These are phyloP conservation scores for Drosophila persimilis DNA, from an alignment of 1,140 invertebrate genomes.

Conservation along the genomic window DNA sequence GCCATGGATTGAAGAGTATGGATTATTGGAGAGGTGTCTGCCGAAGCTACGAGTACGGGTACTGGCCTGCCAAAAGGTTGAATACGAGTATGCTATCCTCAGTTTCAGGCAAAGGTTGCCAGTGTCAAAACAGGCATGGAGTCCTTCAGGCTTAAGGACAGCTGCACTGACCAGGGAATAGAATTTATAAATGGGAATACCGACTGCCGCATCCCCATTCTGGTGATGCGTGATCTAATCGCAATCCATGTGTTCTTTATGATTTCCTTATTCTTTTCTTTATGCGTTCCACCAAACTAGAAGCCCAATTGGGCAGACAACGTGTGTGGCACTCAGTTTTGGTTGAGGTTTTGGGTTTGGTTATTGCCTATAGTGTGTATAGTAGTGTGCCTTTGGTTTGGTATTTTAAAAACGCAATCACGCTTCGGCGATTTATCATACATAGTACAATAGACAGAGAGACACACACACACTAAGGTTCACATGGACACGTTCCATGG, in stretches of 20 bases:
- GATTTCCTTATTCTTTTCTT: constrained; percentile 33
- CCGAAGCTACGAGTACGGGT: too few relatives aligned
- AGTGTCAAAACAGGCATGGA: too few relatives aligned
- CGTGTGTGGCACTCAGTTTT: constrained; percentile 32
- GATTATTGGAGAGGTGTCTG: too few relatives aligned
- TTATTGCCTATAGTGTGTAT: constrained; percentile 1
- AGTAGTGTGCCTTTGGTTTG: constrained; percentile 4
- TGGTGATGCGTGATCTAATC: too few relatives aligned
- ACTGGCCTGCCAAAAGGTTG: too few relatives aligned
- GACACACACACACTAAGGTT: not conserved
- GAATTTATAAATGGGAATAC: too few relatives aligned
- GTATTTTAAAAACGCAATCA: constrained; percentile 64
- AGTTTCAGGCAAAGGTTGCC: too few relatives aligned
- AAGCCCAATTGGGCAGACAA: constrained; percentile 3
- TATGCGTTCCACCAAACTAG: not conserved
- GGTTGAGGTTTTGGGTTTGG: constrained; percentile 12
- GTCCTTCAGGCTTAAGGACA: too few relatives aligned
- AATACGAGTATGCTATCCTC: too few relatives aligned
- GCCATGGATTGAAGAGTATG: constrained; percentile 17
- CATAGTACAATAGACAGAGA: constrained; percentile 4
- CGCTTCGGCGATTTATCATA: constrained; percentile 64
- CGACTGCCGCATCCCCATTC: too few relatives aligned
- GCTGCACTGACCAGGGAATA: too few relatives aligned
- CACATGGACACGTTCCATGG: not conserved
- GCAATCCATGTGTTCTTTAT: not conserved